Evolutionary conservation across 2,797 vertebrate species (phyloP), one percentile per base, ranked within the genome.

Genomic region (Odontamblyopus lacepedii): DNA sequence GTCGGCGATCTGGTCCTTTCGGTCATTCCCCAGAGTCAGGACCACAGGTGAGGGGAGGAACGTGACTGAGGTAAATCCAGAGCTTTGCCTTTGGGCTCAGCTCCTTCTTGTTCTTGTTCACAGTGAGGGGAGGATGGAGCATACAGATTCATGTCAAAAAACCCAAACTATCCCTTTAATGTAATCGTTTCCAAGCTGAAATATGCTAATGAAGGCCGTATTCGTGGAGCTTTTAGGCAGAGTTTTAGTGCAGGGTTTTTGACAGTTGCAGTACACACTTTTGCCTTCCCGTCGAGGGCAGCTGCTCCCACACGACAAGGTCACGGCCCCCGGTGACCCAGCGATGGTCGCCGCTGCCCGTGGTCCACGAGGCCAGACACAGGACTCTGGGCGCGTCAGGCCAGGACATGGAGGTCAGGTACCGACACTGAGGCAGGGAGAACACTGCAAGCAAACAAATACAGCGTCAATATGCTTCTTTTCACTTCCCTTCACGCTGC

Each of bases 221-320:
- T 71, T 74, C 67, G 59, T 60, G 64, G 27, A 32, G 18, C 12
- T 63, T 65, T 68, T 27, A 38, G 59, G 38, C 35, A 51, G 63
- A 53, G 53, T 61, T 80, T 79, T 18, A 32, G 6, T 57, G 67
- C 29, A 74, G 8, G 8, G 4, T 19, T 70, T 61, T 55, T 72
- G 66, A 69, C 23, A 27, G 66, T 41, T 66, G 3, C 29, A n/a
- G 2, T 0, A 12, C 86, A 62, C 78, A 95, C 94, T 91, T 94
- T 50, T 94, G 89, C 82, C 90, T 94, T 50, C 81, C 87, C 16
- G 91, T 91, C 32, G 75, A 83, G 8, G 93, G 83, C 63, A 95
- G 92, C 88, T 94, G 92, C 89, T 95, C 94, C 94, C 93, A 95
- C 16, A 95, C 94, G 0, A 90, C 81, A 26, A 95, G 93, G 70